Evolutionary conservation across 2,888 invertebrate genomes (phyloP).

Genomic region (Tubulanus polymorphus): DNA sequence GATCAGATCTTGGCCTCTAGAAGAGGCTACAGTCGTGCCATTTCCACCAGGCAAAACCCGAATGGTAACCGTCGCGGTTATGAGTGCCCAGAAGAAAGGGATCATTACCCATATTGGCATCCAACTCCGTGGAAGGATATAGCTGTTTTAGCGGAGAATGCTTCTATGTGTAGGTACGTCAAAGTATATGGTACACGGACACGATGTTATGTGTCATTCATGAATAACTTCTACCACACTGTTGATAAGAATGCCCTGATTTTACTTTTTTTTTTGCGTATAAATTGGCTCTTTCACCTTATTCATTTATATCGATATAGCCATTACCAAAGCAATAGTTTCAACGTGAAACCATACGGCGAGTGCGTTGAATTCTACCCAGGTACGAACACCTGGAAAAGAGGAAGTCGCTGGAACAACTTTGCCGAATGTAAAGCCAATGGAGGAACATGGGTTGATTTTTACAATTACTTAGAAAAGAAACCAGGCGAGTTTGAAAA

Average conservation of each 20-base stretch:
- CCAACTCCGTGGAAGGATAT: slow-evolving; percentile 52
- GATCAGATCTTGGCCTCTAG: slow-evolving; percentile 44
- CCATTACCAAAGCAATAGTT: slow-evolving; percentile 37
- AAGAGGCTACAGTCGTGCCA: slow-evolving; percentile 40
- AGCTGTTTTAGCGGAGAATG: slow-evolving; percentile 46
- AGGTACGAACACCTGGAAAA: slow-evolving; percentile 22
- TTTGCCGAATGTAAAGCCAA: slow-evolving; percentile 33
- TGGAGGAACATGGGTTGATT: slow-evolving; percentile 41
- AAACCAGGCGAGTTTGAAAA: slow-evolving; percentile 27
- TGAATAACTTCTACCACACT: not conserved
- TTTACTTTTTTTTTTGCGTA: slow-evolving; percentile 3
- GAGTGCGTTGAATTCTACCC: slow-evolving; percentile 40
- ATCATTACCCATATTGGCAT: slow-evolving; percentile 54
- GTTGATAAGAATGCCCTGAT: too few species aligned
- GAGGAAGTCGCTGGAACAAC: slow-evolving; percentile 44
- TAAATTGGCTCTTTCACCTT: not conserved
- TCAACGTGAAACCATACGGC: slow-evolving; percentile 41
- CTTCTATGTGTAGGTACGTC: slow-evolving; percentile 42
- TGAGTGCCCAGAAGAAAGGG: slow-evolving; percentile 53
- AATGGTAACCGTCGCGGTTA: slow-evolving; percentile 49
- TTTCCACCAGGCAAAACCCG: slow-evolving; percentile 49
- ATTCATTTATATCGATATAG: slow-evolving; percentile 21
- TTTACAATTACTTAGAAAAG: slow-evolving; percentile 50
- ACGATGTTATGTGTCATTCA: too few species aligned
- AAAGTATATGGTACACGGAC: not conserved